Conservation (phyloP, 2,113 vertebrate species). For the Phasianus colchicus region DNA sequence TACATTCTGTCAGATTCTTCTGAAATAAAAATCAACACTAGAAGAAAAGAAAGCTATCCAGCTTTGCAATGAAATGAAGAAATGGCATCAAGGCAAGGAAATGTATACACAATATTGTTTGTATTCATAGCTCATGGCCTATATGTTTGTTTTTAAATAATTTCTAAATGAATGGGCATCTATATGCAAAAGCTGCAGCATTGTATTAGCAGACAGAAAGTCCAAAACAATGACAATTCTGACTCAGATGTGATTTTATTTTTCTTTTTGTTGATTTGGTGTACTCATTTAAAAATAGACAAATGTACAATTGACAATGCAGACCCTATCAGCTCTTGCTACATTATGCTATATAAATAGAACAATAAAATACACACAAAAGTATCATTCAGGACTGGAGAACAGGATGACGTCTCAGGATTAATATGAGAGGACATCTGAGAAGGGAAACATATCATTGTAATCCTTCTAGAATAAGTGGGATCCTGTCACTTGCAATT, state of each 20-base stretch:
- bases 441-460: not conserved
- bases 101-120: not conserved
- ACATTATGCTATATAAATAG: not conserved
- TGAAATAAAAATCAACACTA: conserved; percentile 11
- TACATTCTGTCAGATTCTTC: not conserved
- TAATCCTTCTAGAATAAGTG: not conserved
- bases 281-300: not conserved
- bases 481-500: not conserved
- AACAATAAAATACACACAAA: not conserved
- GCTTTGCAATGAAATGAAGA: not conserved
- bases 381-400: not conserved
- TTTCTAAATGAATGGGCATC: not conserved
- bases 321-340: not conserved
- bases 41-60: not conserved
- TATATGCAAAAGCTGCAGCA: not conserved
- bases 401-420: not conserved
- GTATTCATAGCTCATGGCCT: not conserved
- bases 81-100: not conserved
- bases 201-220: not conserved
- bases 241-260: not conserved
- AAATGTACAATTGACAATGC: not conserved
- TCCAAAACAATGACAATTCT: not conserved
- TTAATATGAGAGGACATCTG: not conserved
- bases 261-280: not conserved
- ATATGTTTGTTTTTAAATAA: not conserved